Base-by-base conservation (phyloP, 2,113 vertebrate species). In the Numenius arquata region DNA sequence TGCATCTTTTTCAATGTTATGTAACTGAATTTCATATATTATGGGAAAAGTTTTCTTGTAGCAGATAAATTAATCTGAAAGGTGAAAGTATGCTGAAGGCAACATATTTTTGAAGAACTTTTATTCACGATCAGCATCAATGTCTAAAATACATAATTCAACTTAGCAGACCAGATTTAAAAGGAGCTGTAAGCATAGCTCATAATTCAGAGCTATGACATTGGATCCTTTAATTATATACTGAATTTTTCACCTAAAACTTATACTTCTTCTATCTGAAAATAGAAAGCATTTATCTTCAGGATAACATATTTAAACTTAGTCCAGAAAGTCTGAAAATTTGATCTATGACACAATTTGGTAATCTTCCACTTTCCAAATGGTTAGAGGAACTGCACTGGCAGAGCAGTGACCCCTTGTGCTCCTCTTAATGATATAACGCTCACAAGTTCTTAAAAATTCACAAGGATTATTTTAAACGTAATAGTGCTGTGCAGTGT, bases 171-270 rank as follows among this genome's bases (percentile, higher is more conserved):
- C 58, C 55, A 93, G 77, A 84, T 94, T 93, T 84, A 90, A 93
- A 95, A 89, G 68, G 66, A 67, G 27, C 82, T 90, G 34, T 85
- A 87, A 95, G 79, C 58, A 93, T 78, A 93, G 61, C 55, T 94
- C 84, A 81, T 95, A 93, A 95, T 86, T 97, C 81, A 97, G 80
- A 93, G 41, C 47, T 90, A 8, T 87, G 89, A 88, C 38, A 56
- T 32, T 78, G 27, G 36, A 43, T 91, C 52, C 53, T 95, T 93
- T 91, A 85, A 93, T 96, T 90, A 90, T 71, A 78, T n/a, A 45
- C 74, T 72, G 74, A 92, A 55, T 93, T 95, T 93, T 94, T 88
- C 88, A 86, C 80, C 85, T 88, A 63, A 85, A 87, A 76, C 63
- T 78, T 83, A 29, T 1, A 74, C n/a, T n/a, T n/a, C n/a, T n/a